Evolutionary conservation across 2,113 vertebrate species (phyloP).

Genomic region (Acinonyx jubatus): DNA sequence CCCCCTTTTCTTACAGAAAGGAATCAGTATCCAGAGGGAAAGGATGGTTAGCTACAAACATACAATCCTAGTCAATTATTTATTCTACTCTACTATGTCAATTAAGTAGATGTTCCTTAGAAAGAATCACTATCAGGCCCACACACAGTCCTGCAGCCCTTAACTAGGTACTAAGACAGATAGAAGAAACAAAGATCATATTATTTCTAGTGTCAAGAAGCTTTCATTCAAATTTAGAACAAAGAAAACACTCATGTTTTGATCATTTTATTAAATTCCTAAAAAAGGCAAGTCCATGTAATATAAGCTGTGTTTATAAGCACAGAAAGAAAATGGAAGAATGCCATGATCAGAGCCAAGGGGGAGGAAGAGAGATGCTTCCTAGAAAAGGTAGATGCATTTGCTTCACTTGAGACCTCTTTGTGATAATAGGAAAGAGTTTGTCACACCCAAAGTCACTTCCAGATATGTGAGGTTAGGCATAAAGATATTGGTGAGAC

Average conservation of each 20-base stretch:
- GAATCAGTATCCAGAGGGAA: background rate
- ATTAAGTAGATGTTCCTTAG: background rate
- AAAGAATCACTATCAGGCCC: background rate
- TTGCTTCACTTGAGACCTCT: background rate
- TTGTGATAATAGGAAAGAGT: background rate
- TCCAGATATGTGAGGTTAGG: background rate
- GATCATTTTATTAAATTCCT: background rate
- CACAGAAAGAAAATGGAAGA: background rate
- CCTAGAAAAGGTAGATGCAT: background rate
- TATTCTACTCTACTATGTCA: background rate
- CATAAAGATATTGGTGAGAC: background rate
- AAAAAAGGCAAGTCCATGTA: background rate
- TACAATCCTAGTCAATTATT: background rate
- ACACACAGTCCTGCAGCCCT: background rate
- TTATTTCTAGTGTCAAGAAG: background rate
- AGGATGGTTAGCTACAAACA: background rate
- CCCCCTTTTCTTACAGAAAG: background rate
- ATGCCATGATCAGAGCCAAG: background rate
- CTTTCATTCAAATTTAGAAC: background rate
- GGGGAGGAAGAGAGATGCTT: background rate
- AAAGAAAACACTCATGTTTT: background rate
- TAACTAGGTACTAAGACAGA: background rate
- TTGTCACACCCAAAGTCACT: background rate
- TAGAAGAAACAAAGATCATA: background rate
- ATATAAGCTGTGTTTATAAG: background rate